Base-by-base conservation (phyloP, 2,797 vertebrate genomes). In the Ataeniobius toweri region DNA sequence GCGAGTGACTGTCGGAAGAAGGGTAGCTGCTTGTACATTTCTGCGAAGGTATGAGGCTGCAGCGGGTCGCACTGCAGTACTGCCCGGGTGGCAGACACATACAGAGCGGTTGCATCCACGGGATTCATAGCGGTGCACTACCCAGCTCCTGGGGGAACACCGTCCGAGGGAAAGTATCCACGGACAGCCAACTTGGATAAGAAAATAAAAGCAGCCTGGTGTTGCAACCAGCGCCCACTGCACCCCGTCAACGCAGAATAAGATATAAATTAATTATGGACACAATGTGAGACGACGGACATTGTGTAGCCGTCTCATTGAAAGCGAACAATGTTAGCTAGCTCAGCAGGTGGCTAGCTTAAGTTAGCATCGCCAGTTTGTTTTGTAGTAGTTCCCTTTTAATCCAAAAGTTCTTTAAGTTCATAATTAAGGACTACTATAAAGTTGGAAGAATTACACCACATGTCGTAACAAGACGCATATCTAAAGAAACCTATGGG, bases 21-120 rank as follows among this genome's bases (percentile, higher is more conserved):
- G 85, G 97, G 97, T 91, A 99, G 93, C 59, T 97, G 96, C 91
- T 94, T 96, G 94, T 97, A 98, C 94, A 99, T 96, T 81, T 98
- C 97, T 24, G 95, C 86, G 79, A 97, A 96, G 83, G 96, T 96
- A 91, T 97, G 95, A 75, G 97, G 97, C 85, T 97, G 95, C 91
- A 96, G 96, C 78, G 97, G 96, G 92, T 98, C 96, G 96, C 98
- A 98, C 96, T 96, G 97, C 95, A 99, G 96, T 93, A 98, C 97
- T 90, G 97, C 96, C 92, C 97, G 97, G 94, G 96, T 98, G 92
- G 97, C 97, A 90, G 98, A 97, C 95, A 98, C 96, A 95, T 98
- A 98, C 92, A 98, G 94, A 92, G 96, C 92, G 93, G 97, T 98
- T 82, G 97, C 97, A 95, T 96, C 98, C 85, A 97, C 96, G 65